Conservation (phyloP, 2,888 invertebrate species). For the Epistrophella euchroma region DNA sequence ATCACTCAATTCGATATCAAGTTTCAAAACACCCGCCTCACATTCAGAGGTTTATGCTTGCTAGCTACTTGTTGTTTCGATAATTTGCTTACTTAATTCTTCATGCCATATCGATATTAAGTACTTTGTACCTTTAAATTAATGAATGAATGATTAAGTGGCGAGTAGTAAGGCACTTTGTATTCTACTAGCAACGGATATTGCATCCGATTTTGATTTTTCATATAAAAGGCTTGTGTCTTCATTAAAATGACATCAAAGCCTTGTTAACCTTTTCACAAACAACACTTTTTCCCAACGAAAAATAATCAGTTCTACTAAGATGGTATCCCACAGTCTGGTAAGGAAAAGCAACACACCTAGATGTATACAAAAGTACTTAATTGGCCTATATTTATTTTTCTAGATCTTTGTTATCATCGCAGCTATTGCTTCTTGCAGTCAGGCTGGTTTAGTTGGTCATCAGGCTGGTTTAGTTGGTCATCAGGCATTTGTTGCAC, state of each 20-base stretch:
- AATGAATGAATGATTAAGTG: neutral
- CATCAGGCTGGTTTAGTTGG: conserved; percentile 83
- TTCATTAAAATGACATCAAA: conserved; percentile 47
- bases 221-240: conserved; percentile 62
- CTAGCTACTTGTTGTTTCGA: neutral
- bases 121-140: neutral
- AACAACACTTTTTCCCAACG: conserved; percentile 30
- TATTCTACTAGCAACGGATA: conserved; percentile 46
- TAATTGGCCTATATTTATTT: neutral
- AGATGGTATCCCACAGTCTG: conserved; percentile 81
- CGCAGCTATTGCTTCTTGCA: conserved; percentile 80
- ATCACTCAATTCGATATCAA: conserved; percentile 37
- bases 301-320: conserved; percentile 55
- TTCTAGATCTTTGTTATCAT: conserved; percentile 79
- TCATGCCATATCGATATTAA: conserved; percentile 40
- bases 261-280: conserved; percentile 32
- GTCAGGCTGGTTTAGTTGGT: conserved; percentile 83
- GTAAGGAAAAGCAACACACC: conserved; percentile 79
- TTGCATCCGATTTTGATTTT: conserved; percentile 44
- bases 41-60: neutral
- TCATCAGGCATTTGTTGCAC: conserved; percentile 85
- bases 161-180: conserved; percentile 19
- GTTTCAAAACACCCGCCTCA: conserved; percentile 45
- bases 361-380: too few relatives aligned
- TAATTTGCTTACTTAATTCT: conserved; percentile 48